Evolutionary conservation across 2,888 invertebrate genomes (phyloP).

Genomic region (Troides aeacus): DNA sequence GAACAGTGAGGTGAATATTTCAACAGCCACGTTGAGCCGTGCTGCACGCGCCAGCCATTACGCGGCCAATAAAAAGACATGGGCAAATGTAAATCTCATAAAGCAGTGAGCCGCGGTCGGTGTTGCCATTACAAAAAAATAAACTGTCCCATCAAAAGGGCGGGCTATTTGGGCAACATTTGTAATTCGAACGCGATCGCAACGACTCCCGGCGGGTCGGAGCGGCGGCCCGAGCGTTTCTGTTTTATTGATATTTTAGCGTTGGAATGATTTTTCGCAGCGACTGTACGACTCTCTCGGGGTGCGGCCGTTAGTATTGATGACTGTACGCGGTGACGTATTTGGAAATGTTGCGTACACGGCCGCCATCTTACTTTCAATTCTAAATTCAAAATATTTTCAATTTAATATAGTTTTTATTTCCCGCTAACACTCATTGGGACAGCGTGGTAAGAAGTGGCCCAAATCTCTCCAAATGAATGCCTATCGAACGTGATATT

Average conservation of each 20-base stretch:
- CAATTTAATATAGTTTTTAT: too few species aligned
- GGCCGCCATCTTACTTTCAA: background rate
- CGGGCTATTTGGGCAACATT: conserved; percentile 61
- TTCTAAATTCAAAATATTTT: background rate
- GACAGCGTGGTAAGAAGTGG: too few species aligned
- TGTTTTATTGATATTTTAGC: conserved; percentile 80
- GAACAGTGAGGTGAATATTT: background rate
- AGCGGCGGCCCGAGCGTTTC: conserved; percentile 48
- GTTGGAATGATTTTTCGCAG: conserved; percentile 72
- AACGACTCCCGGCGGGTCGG: conserved; percentile 55
- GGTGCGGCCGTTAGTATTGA: conserved; percentile 69
- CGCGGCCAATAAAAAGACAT: conserved; percentile 65
- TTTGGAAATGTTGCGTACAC: conserved; percentile 33
- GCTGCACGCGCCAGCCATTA: conserved; percentile 46
- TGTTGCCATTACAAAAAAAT: conserved; percentile 62
- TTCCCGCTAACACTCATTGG: too few species aligned
- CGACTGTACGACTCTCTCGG: conserved; percentile 66
- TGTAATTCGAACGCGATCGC: conserved; percentile 60
- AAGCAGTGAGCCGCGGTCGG: conserved; percentile 53
- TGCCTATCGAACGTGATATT: too few species aligned
- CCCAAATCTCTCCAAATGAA: too few species aligned
- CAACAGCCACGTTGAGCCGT: conserved; percentile 39
- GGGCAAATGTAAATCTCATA: conserved; percentile 68
- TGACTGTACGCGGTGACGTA: conserved; percentile 52
- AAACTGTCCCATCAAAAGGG: conserved; percentile 74